Evolutionary conservation across 2,113 vertebrate species (phyloP), one percentile per base, ranked within the genome.

Genomic region (Sula dactylatra): DNA sequence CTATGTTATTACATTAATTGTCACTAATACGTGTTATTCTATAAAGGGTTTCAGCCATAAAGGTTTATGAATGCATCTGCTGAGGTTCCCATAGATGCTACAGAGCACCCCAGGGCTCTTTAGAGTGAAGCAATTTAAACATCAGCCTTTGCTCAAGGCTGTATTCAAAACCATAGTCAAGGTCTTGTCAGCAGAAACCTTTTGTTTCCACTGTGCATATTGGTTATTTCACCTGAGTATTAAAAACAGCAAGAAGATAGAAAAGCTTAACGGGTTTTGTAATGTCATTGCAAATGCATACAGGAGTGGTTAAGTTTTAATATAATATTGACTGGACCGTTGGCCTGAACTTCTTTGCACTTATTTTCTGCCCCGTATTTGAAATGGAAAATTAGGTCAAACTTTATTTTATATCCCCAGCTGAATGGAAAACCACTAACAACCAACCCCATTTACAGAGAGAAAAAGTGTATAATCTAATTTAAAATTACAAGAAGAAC

Each of bases 401-500:
- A 66, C 34, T 6, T 81, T 73, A 72, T 54, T 61, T 82, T 80
- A 44, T 5, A 11, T 76, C 38, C 61, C 52, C 40, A 4, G 3
- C 18, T 1, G 17, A 84, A 81, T 36, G 31, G 54, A 69, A 77
- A 94, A 83, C 32, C 69, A 61, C 13, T 42, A 47, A 59, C 49
- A 95, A 86, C 36, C 36, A 55, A 40, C 31, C 14, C 13, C n/a
- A 27, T 71, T 77, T 67, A 85, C 89, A 55, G 11, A 13, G 62
- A 15, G 58, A 82, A 27, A 70, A 67, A 74, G 17, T 42, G 85
- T 69, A 86, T 72, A 77, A 94, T 88, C 95, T 61, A 65, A 96
- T 89, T 96, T 90, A 73, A 79, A 84, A 42, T 40, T 77, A 79
- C 72, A 65, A 88, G 87, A 97, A 90, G 84, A 94, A 70, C 85